Evolutionary conservation across 2,113 vertebrate species (phyloP).

Genomic region (Stigmatopora argus): DNA sequence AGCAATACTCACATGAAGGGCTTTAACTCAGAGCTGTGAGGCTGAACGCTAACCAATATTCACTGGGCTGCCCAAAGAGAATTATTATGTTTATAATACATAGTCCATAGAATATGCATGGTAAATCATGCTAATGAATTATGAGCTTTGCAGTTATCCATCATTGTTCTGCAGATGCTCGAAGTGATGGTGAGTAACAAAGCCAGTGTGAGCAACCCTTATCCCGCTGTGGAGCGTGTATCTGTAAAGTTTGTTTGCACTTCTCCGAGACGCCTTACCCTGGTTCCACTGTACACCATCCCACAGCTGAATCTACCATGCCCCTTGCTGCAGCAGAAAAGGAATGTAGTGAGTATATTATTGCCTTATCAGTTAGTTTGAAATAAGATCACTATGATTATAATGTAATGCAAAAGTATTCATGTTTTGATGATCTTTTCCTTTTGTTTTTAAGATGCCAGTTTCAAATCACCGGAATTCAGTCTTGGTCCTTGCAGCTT

Average conservation of each 20-base stretch:
- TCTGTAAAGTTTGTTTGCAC: conserved; percentile 83
- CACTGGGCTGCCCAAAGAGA: no score
- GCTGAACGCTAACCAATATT: no score
- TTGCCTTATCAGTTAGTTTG: neutral
- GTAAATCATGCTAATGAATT: neutral
- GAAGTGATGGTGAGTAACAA: conserved; percentile 83
- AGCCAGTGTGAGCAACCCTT: conserved; percentile 83
- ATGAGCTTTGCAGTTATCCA: neutral
- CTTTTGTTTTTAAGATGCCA: conserved; percentile 74
- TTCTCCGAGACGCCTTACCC: conserved; percentile 77
- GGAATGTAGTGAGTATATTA: conserved; percentile 77
- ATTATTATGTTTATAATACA: no score
- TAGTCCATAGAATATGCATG: neutral
- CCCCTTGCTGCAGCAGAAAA: conserved; percentile 88
- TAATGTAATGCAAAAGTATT: neutral
- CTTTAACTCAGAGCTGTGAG: no score
- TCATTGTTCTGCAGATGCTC: conserved; percentile 70
- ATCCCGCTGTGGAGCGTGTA: conserved; percentile 77
- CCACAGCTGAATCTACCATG: conserved; percentile 84
- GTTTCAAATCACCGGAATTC: conserved; percentile 89
- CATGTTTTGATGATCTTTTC: neutral
- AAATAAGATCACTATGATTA: neutral
- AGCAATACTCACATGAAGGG: no score
- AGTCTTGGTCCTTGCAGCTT: conserved; percentile 79
- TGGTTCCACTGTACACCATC: conserved; percentile 80